Conservation (phyloP, 2,888 invertebrate species). For the Cephus rjabovi region DNA sequence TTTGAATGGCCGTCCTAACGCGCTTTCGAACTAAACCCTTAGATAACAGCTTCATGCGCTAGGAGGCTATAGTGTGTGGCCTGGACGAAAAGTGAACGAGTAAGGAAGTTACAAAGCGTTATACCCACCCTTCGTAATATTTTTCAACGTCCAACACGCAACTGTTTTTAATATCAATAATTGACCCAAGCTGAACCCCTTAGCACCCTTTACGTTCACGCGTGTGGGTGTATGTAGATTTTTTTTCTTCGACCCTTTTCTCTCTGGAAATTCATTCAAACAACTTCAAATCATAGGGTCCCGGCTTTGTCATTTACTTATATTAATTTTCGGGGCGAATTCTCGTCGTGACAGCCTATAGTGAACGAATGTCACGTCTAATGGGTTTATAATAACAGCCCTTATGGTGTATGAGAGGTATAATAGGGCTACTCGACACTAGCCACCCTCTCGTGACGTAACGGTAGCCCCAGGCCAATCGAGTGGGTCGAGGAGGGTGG, state of each 20-base stretch:
- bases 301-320: background rate
- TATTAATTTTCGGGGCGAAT: background rate
- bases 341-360: background rate
- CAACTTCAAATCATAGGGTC: background rate
- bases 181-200: background rate
- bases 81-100: background rate
- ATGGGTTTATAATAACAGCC: slow-evolving; percentile 19
- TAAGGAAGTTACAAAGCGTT: background rate
- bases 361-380: slow-evolving; percentile 12
- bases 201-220: background rate
- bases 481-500: background rate
- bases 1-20: slow-evolving; percentile 42
- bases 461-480: background rate
- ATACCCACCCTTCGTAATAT: background rate
- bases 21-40: slow-evolving; percentile 13
- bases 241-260: background rate
- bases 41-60: background rate
- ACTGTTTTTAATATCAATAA: background rate
- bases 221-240: background rate
- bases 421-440: background rate
- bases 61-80: background rate
- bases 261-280: background rate
- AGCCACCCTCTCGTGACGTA: background rate
- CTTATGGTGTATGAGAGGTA: background rate
- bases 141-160: background rate